Conservation (phyloP, 2,888 invertebrate species). For the Cantharis flavilabris region DNA sequence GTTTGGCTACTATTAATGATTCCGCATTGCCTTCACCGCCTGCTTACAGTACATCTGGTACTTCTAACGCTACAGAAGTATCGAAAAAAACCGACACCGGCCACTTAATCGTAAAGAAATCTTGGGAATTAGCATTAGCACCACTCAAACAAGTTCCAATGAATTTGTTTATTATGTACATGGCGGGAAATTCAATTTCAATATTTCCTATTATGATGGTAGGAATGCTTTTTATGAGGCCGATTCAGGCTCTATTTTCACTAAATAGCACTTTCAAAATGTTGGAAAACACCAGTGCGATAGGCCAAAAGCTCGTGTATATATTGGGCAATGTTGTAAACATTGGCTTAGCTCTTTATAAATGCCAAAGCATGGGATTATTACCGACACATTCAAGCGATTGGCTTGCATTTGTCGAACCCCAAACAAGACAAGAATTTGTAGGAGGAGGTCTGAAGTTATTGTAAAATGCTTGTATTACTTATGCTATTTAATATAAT, state of each 20-base stretch:
- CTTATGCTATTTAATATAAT: neutral
- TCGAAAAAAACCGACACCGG: constrained; percentile 83
- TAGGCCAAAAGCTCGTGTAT: constrained; percentile 90
- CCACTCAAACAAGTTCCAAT: constrained; percentile 97
- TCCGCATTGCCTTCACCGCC: constrained; percentile 73
- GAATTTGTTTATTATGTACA: constrained; percentile 99
- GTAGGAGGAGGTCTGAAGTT: constrained; percentile 81
- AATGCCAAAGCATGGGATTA: constrained; percentile 97
- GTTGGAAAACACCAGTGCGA: constrained; percentile 90
- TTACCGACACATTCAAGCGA: constrained; percentile 97
- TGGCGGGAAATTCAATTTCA: constrained; percentile 99
- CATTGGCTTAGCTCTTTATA: constrained; percentile 89
- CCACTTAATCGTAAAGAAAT: constrained; percentile 87
- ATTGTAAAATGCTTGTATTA: neutral
- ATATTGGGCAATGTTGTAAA: constrained; percentile 92
- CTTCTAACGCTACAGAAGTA: constrained; percentile 75
- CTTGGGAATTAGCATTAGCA: constrained; percentile 95
- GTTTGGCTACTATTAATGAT: constrained; percentile 18
- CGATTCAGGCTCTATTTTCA: constrained; percentile 92
- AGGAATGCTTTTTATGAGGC: constrained; percentile 96
- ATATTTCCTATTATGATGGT: constrained; percentile 99
- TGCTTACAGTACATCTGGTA: constrained; percentile 77
- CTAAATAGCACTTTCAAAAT: constrained; percentile 90
- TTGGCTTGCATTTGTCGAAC: constrained; percentile 97
- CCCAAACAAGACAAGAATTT: constrained; percentile 82